phyloP scores from a whole-genome alignment of 2,888 invertebrate genomes.

The Colletes collaris region DNA sequence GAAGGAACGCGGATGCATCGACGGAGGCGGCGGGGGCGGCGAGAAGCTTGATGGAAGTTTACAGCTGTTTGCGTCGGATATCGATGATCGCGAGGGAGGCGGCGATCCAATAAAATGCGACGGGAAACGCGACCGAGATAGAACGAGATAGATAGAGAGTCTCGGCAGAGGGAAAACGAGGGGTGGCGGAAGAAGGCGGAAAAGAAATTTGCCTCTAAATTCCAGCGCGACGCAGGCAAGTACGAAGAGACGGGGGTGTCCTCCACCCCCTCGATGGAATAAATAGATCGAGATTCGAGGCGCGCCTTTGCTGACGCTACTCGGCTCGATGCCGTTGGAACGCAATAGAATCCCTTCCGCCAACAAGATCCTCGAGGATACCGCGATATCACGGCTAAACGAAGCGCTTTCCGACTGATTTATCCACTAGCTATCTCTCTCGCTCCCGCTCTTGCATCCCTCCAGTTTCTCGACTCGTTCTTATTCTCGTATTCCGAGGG shows the following conservation, averaged over 20 bases:
- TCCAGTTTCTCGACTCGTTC: conserved; percentile 12
- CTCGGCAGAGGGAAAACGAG: conserved; percentile 16
- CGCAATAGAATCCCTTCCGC: conserved; percentile 71
- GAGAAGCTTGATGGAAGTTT: conserved; percentile 70
- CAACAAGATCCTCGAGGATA: conserved; percentile 69
- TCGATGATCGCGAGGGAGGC: conserved; percentile 71
- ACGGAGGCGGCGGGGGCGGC: conserved; percentile 15
- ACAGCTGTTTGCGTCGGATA: conserved; percentile 76
- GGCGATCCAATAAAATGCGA: conserved; percentile 70
- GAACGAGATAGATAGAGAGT: conserved; percentile 30
- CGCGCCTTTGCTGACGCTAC: conserved; percentile 71
- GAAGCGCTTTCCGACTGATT: conserved; percentile 73
- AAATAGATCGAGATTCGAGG: conserved; percentile 70
- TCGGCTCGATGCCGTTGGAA: conserved; percentile 67
- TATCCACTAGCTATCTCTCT: conserved; percentile 58
- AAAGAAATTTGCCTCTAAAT: conserved; percentile 72
- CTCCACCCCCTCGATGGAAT: conserved; percentile 59
- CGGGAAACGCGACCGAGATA: conserved; percentile 43
- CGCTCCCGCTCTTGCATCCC: conserved; percentile 9
- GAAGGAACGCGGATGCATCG: conserved; percentile 47
- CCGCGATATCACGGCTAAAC: conserved; percentile 72
- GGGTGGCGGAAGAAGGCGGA: conserved; percentile 27
- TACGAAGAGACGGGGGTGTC: conserved; percentile 43
- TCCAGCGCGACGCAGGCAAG: conserved; percentile 62
- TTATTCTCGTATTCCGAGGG: conserved; percentile 32